Percentiles rank a stretch among this genome's conserved stretches.
These are phyloP conservation scores for Orussus abietinus DNA, from an alignment of 1,140 invertebrate genomes.

Conservation along the genomic window DNA sequence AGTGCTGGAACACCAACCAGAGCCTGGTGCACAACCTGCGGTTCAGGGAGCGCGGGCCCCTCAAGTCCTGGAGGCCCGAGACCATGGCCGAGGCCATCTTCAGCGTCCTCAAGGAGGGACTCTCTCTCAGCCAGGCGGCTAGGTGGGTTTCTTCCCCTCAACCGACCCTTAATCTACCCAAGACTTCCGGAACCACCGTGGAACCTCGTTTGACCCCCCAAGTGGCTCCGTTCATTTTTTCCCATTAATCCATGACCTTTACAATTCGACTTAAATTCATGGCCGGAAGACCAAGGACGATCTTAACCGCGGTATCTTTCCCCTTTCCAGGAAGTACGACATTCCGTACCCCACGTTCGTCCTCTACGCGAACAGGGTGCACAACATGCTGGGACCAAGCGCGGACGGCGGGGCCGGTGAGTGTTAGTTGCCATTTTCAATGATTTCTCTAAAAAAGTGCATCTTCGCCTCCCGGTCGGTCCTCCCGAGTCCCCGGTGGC, in stretches of 20 bases:
- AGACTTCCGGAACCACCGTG: too few relatives aligned
- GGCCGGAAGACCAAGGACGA: too few relatives aligned
- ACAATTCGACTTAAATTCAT: too few relatives aligned
- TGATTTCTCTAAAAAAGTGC: slow-evolving; percentile 18
- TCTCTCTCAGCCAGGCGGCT: slow-evolving; percentile 83
- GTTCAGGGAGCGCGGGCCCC: slow-evolving; percentile 84
- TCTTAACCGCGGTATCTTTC: slow-evolving; percentile 10
- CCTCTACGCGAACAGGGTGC: slow-evolving; percentile 87
- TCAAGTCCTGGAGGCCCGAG: slow-evolving; percentile 89
- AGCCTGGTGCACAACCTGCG: slow-evolving; percentile 81
- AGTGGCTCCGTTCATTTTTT: too few relatives aligned
- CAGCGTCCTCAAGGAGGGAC: slow-evolving; percentile 84
- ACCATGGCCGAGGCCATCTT: slow-evolving; percentile 93
- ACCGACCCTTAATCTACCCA: too few relatives aligned
- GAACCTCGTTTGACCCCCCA: too few relatives aligned
- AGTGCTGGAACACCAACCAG: slow-evolving; percentile 89
- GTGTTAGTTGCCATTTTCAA: slow-evolving; percentile 42
- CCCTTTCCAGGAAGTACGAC: slow-evolving; percentile 73
- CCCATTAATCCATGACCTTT: too few relatives aligned
- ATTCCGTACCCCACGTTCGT: slow-evolving; percentile 93
- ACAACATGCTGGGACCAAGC: slow-evolving; percentile 89
- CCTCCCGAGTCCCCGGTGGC: not conserved
- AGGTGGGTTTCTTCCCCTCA: slow-evolving; percentile 39
- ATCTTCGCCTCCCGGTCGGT: slow-evolving; percentile 6
- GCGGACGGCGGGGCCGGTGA: slow-evolving; percentile 80